Conservation (phyloP, 2,113 vertebrate species). For the Gymnogyps californianus region DNA sequence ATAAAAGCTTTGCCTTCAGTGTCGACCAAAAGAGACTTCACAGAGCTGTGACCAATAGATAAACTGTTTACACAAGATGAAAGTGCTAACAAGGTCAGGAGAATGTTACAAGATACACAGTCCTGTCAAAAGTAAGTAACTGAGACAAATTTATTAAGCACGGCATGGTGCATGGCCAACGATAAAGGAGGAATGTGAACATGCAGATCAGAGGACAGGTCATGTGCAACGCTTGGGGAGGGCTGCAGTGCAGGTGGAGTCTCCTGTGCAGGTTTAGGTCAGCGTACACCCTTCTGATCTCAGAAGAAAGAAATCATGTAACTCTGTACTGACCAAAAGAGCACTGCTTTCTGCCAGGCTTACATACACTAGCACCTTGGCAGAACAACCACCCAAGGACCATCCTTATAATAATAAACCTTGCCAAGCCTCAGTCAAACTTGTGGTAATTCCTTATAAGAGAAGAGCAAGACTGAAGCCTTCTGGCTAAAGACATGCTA, state of each 20-base stretch:
- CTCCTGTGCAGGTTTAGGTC: background rate
- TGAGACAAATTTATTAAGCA: background rate
- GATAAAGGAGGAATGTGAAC: background rate
- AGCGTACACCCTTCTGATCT: background rate
- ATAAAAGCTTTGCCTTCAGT: background rate
- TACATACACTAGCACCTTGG: background rate
- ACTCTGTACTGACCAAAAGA: background rate
- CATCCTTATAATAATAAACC: background rate
- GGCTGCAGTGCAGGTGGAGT: background rate
- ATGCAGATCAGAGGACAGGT: background rate
- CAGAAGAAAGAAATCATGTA: background rate
- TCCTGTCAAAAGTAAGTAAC: background rate
- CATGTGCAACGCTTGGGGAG: rapidly evolving
- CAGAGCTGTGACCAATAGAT: background rate
- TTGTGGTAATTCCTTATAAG: background rate
- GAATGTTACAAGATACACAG: background rate
- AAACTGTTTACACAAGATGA: background rate
- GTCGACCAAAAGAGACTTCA: background rate
- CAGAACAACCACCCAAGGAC: background rate
- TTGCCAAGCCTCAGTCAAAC: background rate
- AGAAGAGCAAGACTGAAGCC: background rate
- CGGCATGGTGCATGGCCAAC: background rate
- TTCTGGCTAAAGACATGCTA: background rate
- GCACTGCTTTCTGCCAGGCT: background rate
- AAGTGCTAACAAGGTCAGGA: background rate